These are phyloP conservation scores for Busseola fusca DNA, from an alignment of 2,888 invertebrate genomes.

Conservation along the genomic window DNA sequence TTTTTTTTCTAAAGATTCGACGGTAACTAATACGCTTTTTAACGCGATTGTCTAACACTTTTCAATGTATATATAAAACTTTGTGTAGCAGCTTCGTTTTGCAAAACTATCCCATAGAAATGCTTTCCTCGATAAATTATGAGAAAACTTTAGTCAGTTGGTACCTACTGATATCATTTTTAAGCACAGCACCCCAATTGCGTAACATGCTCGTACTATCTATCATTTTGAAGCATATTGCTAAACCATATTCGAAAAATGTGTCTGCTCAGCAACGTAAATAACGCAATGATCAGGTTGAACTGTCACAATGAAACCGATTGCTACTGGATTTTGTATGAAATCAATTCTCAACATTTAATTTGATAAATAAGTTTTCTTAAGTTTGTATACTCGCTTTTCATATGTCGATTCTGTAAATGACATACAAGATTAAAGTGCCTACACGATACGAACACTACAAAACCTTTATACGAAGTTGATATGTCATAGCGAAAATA, in stretches of 20 bases:
- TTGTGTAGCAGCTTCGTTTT: neutral
- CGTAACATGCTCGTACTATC: too few species aligned
- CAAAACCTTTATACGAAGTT: neutral
- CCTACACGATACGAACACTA: neutral
- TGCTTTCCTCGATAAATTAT: slow-evolving; percentile 4
- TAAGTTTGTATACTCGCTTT: neutral
- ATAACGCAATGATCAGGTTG: too few species aligned
- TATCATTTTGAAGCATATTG: too few species aligned
- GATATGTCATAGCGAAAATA: neutral
- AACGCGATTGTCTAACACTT: slow-evolving; percentile 15
- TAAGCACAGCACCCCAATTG: neutral
- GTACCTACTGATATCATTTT: neutral
- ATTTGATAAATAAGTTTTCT: neutral
- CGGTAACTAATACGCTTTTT: slow-evolving; percentile 20
- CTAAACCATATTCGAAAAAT: too few species aligned
- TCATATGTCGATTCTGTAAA: slow-evolving; percentile 7
- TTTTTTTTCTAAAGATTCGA: slow-evolving; percentile 10
- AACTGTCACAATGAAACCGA: too few species aligned
- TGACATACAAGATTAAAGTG: neutral
- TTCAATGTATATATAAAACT: neutral
- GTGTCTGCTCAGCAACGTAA: too few species aligned
- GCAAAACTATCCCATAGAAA: neutral
- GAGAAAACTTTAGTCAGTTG: neutral
- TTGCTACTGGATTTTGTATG: neutral
- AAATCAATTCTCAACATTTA: neutral